Evolutionary conservation across 2,113 vertebrate species (phyloP).

Genomic region (Varanus salvator): DNA sequence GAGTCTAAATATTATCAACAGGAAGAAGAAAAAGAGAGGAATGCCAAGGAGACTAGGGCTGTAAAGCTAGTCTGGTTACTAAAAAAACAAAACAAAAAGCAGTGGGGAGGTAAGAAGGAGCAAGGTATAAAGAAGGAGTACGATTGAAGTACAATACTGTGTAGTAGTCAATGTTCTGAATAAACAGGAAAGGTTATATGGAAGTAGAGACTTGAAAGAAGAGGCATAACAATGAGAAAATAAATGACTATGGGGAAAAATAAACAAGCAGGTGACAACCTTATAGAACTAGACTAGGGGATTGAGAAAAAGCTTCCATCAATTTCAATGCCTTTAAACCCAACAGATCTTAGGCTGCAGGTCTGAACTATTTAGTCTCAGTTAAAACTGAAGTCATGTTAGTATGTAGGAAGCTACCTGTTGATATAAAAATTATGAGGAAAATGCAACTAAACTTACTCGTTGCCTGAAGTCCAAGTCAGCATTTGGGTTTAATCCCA

Average conservation of each 20-base stretch:
- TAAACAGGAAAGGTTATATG: not conserved
- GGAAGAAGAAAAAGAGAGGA: not conserved
- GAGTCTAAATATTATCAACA: not conserved
- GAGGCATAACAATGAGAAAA: not conserved
- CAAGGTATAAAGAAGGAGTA: too few species aligned
- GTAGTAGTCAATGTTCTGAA: not conserved
- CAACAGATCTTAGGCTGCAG: not conserved
- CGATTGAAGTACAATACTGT: not conserved
- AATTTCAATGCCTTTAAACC: not conserved
- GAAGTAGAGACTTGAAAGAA: not conserved
- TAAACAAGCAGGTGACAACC: not conserved
- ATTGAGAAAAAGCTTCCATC: not conserved
- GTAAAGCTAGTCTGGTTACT: too few species aligned
- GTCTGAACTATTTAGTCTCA: not conserved
- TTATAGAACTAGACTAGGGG: not conserved
- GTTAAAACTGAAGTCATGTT: not conserved
- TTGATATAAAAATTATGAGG: not conserved
- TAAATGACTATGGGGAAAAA: not conserved
- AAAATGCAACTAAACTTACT: slow-evolving; percentile 77
- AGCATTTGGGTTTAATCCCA: slow-evolving; percentile 96
- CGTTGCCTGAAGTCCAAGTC: slow-evolving; percentile 93
- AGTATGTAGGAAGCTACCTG: not conserved
- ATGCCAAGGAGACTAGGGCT: not conserved
- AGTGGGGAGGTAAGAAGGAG: not conserved
- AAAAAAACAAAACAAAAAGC: too few species aligned